Evolutionary conservation across 1,140 invertebrate species (phyloP), one percentile per base, ranked within the genome.

Genomic region (Drosophila ambigua): DNA sequence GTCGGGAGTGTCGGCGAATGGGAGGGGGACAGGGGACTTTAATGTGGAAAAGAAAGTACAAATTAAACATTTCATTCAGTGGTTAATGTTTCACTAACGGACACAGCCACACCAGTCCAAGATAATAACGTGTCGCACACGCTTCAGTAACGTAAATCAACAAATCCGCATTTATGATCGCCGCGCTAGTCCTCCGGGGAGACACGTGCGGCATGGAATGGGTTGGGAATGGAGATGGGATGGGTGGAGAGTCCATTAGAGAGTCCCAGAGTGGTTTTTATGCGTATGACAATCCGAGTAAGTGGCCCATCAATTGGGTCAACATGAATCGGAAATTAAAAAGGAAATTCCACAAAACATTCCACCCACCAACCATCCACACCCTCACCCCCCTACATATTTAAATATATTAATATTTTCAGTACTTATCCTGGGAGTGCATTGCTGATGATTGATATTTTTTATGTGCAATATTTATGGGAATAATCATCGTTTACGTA

Each of bases 261-360:
- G 28, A 26, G 39, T 23, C 65, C 60, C 65, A 2, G 31, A 5
- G 16, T 16, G 31, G 13, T 39, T 41, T 59, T 39, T 72, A 61
- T 52, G 68, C 48, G 5, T 16, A 24, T 72, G 46, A 28, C 44
- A n/a, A 52, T 67, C 35, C 11, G 35, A 39, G 35, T 13, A 67
- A 68, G 55, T 68, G 64, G 16, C 50, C 35, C 66, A 48, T 68
- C 55, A 69, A 69, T 59, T 52, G 64, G 49, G 20, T n/a, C 59
- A 80, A 68, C 73, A 77, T 60, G 62, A 54, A 82, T 82, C 79
- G 79, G 79, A 81, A 81, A 81, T 81, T 81, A 82, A 81, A 83
- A 82, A 50, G 72, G 53, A 82, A 74, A 53, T 69, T 55, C 55
- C 48, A 58, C 72, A 60, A 1, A 20, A 20, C 20, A 20, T 20